Evolutionary conservation across 2,113 vertebrate species (phyloP), one percentile per base, ranked within the genome.

Genomic region (Albula glossodonta): DNA sequence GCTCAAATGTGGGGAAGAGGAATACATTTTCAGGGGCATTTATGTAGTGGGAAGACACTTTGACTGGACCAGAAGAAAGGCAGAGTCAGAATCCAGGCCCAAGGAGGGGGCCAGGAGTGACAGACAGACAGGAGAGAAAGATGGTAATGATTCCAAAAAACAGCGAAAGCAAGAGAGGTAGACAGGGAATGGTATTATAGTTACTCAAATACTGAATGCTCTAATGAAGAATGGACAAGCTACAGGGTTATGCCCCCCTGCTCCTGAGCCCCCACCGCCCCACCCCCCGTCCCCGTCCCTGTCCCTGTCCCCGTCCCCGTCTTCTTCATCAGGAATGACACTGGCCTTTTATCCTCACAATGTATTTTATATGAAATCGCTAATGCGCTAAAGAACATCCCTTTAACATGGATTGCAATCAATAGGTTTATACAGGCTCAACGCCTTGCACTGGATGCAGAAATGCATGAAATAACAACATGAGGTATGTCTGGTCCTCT

Each of bases 371-470:
- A 95, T 91, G 91, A 92, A 92, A 94, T 92, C 93, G 93, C 94
- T 94, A 94, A 93, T 93, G 91, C 93, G 92, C 93, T 92, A 94
- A 94, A 91, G 87, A 95, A 94, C 93, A 95, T 94, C 95, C 95
- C 95, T 96, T 96, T 96, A 96, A 96, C 89, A 88, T 91, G 92
- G 93, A 90, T 92, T 94, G 90, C 86, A 90, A 92, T 94, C 93
- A 93, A 93, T 93, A 92, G 91, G 89, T 88, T 53, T 41, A 91
- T 89, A 88, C 87, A 89, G 89, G 90, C 87, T 91, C 91, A 91
- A 92, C 91, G 92, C 92, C 92, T 90, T 91, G 89, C 90, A 86
- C 89, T 92, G 84, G 85, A 91, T 90, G 93, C 86, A 88, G 87
- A 87, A 74, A 89, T 83, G 87, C 85, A 63, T 83, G 83, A 48